Percentiles rank a stretch among this genome's conserved stretches.
Conservation (phyloP, 2,797 vertebrate genomes). For the Myiotriccus ornatus region DNA sequence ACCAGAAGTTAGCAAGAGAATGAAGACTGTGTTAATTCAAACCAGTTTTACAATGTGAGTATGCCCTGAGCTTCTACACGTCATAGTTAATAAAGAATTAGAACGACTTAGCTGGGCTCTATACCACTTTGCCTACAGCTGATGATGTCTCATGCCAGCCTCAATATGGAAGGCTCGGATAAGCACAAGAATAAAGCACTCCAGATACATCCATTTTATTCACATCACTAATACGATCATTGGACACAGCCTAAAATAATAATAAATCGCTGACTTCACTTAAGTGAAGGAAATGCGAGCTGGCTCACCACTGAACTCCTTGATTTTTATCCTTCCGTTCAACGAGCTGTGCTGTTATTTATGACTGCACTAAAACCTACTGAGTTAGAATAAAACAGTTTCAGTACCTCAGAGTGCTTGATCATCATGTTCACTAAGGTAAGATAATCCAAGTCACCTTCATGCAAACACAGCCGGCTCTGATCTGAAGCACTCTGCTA, state of each 20-base stretch:
- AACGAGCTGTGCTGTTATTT: constrained; percentile 63
- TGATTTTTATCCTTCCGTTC: constrained; percentile 45
- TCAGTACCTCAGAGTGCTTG: constrained; percentile 17
- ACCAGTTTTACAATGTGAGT: constrained; percentile 34
- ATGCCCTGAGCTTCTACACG: constrained; percentile 14
- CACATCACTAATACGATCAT: constrained; percentile 31
- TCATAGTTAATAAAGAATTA: constrained; percentile 63
- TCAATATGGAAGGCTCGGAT: constrained; percentile 35
- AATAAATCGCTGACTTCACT: constrained; percentile 54
- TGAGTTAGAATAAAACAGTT: constrained; percentile 51
- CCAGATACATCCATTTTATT: constrained; percentile 43
- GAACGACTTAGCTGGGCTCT: constrained; percentile 24
- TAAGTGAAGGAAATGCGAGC: constrained; percentile 25
- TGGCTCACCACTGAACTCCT: constrained; percentile 36
- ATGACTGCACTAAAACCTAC: constrained; percentile 40
- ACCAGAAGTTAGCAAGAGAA: constrained; percentile 37
- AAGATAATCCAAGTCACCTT: constrained; percentile 74
- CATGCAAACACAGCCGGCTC: constrained; percentile 43
- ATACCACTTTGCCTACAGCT: constrained; percentile 9
- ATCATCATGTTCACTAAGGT: constrained; percentile 37
- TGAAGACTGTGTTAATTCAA: constrained; percentile 53
- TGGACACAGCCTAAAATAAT: constrained; percentile 45
- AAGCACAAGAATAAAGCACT: constrained; percentile 35
- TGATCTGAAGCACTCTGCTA: constrained; percentile 28
- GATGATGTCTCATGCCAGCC: constrained; percentile 11